Evolutionary conservation across 2,113 vertebrate genomes (phyloP).

Genomic region (Cricetomys ansorgei): DNA sequence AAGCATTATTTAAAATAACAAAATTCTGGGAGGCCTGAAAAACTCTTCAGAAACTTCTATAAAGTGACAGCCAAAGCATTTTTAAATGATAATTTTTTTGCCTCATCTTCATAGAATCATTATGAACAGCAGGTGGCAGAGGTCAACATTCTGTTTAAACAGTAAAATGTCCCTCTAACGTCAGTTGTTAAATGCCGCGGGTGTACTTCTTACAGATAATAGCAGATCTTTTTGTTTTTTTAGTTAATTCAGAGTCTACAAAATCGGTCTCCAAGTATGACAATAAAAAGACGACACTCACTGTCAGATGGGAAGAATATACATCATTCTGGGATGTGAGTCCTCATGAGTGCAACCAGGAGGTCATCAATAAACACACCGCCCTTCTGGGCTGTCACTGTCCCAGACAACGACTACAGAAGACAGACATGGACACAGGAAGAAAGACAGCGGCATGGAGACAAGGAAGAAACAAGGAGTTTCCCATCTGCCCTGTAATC

Average conservation of each 20-base stretch:
- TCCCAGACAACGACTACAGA: background rate
- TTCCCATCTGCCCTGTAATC: background rate
- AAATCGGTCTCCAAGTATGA: conserved; percentile 37
- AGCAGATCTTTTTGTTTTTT: background rate
- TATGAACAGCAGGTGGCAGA: background rate
- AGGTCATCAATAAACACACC: conserved; percentile 55
- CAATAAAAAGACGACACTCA: conserved; percentile 41
- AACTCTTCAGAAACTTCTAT: background rate
- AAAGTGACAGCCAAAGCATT: background rate
- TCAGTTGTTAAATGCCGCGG: background rate
- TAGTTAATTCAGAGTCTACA: background rate
- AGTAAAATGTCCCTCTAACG: background rate
- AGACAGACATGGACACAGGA: background rate
- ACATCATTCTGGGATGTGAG: background rate
- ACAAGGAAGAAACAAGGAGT: conserved; percentile 49
- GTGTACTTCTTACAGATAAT: background rate
- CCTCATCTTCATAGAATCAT: background rate
- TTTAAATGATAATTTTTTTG: background rate
- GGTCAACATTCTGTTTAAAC: background rate
- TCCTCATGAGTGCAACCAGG: background rate
- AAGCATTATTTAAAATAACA: background rate
- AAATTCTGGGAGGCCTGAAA: background rate
- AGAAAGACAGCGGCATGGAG: conserved; percentile 21
- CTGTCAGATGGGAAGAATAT: background rate
- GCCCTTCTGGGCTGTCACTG: conserved; percentile 8